These are phyloP conservation scores for Corydoras maculifer DNA, from an alignment of 2,113 vertebrate genomes.

Conservation along the genomic window DNA sequence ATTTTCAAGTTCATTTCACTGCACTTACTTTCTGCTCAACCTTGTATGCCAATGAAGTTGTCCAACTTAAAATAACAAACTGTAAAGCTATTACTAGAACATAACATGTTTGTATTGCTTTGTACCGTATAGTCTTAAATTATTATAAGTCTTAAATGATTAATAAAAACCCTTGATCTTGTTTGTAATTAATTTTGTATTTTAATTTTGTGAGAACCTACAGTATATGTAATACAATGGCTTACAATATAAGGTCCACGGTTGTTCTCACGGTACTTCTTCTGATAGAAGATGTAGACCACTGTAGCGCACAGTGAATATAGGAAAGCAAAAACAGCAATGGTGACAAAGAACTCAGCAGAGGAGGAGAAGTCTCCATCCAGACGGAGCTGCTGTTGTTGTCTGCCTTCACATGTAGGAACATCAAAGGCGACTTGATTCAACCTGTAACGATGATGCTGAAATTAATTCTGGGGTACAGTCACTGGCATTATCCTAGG, in stretches of 20 bases:
- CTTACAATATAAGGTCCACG: constrained; percentile 89
- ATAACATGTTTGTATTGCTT: too few species aligned
- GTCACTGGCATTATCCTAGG: too few species aligned
- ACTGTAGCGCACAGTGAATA: constrained; percentile 88
- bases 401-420: constrained; percentile 81
- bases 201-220: too few species aligned
- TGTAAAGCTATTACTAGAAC: too few species aligned
- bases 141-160: too few species aligned
- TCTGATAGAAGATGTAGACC: constrained; percentile 93
- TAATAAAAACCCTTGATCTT: too few species aligned
- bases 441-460: constrained; percentile 69
- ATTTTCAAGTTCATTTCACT: not conserved
- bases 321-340: constrained; percentile 92
- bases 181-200: too few species aligned
- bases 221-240: constrained; percentile 21
- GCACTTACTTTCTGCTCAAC: too few species aligned
- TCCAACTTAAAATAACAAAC: too few species aligned
- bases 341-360: constrained; percentile 94
- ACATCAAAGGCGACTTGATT: constrained; percentile 88
- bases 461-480: too few species aligned
- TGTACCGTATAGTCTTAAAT: too few species aligned
- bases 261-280: constrained; percentile 92
- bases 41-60: too few species aligned
- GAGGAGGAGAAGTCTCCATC: constrained; percentile 94
- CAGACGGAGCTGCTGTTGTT: constrained; percentile 77